These are phyloP conservation scores for Amblyteles armatorius DNA, from an alignment of 2,888 invertebrate genomes.

Conservation along the genomic window DNA sequence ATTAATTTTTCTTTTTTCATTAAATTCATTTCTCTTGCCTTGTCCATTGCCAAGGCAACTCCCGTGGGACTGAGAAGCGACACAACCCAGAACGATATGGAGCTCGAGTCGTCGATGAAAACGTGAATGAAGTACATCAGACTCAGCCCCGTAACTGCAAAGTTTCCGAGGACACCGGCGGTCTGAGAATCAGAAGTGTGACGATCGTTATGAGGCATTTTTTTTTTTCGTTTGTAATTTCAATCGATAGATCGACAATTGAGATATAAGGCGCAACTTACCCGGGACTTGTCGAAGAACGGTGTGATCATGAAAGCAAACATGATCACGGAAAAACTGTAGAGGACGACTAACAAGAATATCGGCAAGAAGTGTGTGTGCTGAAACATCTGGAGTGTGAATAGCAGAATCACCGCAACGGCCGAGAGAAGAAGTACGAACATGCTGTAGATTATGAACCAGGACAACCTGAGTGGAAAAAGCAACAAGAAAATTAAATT, in stretches of 20 bases:
- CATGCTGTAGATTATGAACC: slow-evolving; percentile 92
- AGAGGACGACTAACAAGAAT: slow-evolving; percentile 91
- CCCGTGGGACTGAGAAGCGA: slow-evolving; percentile 93
- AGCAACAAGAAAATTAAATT: background rate
- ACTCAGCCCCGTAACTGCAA: slow-evolving; percentile 92
- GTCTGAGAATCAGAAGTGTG: slow-evolving; percentile 85
- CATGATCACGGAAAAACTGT: slow-evolving; percentile 93
- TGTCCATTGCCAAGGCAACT: slow-evolving; percentile 94
- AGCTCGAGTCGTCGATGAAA: slow-evolving; percentile 89
- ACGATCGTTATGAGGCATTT: slow-evolving; percentile 21
- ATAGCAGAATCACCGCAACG: slow-evolving; percentile 89
- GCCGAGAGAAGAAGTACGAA: slow-evolving; percentile 90
- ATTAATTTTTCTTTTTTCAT: background rate
- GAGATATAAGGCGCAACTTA: slow-evolving; percentile 83
- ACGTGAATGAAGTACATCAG: slow-evolving; percentile 93
- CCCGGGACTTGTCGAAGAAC: slow-evolving; percentile 93
- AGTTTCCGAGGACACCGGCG: slow-evolving; percentile 92
- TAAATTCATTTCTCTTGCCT: slow-evolving; percentile 85
- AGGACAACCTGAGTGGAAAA: slow-evolving; percentile 89
- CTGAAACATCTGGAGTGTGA: slow-evolving; percentile 91
- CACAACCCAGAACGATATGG: slow-evolving; percentile 91
- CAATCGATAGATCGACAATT: background rate
- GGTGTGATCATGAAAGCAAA: slow-evolving; percentile 94
- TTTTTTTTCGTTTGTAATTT: background rate
- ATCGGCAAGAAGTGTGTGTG: slow-evolving; percentile 92